Base-by-base conservation (phyloP, 30 jellyfish, hydroid and myxozoan species). In the Hydractinia symbiolongicarpus region DNA sequence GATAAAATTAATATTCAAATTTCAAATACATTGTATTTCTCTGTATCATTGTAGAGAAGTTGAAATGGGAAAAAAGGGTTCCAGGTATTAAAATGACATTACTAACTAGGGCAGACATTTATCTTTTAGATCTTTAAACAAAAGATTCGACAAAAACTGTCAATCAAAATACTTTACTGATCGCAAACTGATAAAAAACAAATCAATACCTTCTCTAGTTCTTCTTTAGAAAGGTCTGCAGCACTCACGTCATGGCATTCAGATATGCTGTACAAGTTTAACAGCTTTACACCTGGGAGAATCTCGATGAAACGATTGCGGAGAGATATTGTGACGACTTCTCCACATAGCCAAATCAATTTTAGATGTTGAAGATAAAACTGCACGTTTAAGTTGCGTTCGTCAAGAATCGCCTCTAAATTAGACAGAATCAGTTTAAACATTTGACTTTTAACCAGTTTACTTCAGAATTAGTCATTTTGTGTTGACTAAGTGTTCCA, bases 231-330 rank as follows among this genome's bases (percentile, higher is more conserved):
- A 15, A 89, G 82, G 73, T 89, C 95, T 53, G 95, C 82, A 53
- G 84, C 96, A 4, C 89, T 79, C n/a, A 89, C 86, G 74, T 89
- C 96, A 57, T 89, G 96, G 50, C 95, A 83, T 81, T 89, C 96
- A 6, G 96, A 89, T 4, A 89, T 78, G 82, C 96, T 89, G 78
- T 89, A 89, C 60, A 89, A 78, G 53, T 89, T 89, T 16, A 89
- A 70, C 52, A 89, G 69, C 55, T 84, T 83, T 52, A 83, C 79
- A 68, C 79, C 67, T 21, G 96, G 95, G 16, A 89, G 80, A 49
- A 60, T 75, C 5, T 61, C 73, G 30, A 89, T 78, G 72, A 89
- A 89, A 21, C 96, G 84, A 55, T 83, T 86, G 53, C 96, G 81
- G 52, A 89, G 21, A n/a, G 92, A 86, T 90, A 84, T 89, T 55